A percentile compares a stretch with the other conserved stretches of the same genome.
These are phyloP conservation scores for Reinhardtius hippoglossoides DNA, from an alignment of 2,113 vertebrate species.

Conservation along the genomic window DNA sequence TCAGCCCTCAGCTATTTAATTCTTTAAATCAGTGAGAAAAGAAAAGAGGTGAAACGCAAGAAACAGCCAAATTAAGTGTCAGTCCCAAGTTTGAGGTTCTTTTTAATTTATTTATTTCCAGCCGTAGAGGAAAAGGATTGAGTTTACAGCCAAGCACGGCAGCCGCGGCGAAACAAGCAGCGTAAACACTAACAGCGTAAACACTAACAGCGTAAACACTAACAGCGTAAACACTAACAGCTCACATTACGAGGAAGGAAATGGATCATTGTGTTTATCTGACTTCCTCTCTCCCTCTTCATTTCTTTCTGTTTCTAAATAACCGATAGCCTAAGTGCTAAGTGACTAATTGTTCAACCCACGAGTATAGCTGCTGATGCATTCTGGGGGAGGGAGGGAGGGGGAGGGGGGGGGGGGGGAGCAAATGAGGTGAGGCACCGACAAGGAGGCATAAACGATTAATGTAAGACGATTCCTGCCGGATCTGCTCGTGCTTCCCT, in stretches of 20 bases:
- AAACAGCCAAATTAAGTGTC: background rate
- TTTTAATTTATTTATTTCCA: background rate
- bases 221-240: background rate
- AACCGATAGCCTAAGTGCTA: slow-evolving; percentile 35
- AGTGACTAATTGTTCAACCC: slow-evolving; percentile 37
- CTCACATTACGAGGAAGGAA: slow-evolving; percentile 1
- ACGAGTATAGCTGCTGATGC: slow-evolving; percentile 3
- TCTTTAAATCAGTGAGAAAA: background rate
- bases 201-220: background rate
- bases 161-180: background rate
- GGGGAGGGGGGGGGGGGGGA: slow-evolving; percentile 55
- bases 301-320: slow-evolving; percentile 17
- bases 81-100: background rate
- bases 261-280: slow-evolving; percentile 23
- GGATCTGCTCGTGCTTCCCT: slow-evolving; percentile 73
- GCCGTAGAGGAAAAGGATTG: background rate
- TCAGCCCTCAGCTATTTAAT: background rate
- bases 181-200: background rate
- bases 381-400: slow-evolving; percentile 50
- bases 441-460: slow-evolving; percentile 85
- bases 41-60: background rate
- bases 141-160: background rate
- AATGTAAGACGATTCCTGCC: slow-evolving; percentile 76
- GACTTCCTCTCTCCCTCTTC: background rate
- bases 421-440: slow-evolving; percentile 80